phyloP scores from a whole-genome alignment of 2,888 invertebrate species.

The Noctua fimbriata region DNA sequence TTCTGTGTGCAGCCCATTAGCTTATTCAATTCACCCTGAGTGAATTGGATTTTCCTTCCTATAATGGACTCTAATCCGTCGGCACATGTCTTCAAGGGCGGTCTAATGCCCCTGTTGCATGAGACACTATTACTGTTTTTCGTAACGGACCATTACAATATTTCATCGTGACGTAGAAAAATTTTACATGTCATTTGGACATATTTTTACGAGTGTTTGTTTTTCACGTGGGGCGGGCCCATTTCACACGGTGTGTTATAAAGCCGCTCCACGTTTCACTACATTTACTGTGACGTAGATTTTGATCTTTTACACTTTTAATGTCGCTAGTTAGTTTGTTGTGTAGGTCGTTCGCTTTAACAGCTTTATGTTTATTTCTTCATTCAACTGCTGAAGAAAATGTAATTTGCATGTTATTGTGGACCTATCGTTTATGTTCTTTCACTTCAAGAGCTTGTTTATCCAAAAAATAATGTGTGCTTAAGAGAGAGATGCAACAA shows the following conservation, averaged over 20 bases:
- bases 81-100: constrained; percentile 84
- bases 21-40: constrained; percentile 87
- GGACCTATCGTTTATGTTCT: background rate
- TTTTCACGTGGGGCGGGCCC: constrained; percentile 86
- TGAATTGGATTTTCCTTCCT: constrained; percentile 85
- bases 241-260: constrained; percentile 82
- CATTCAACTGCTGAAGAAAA: constrained; percentile 16
- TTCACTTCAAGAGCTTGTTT: background rate
- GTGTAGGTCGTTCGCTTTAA: constrained; percentile 16
- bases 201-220: constrained; percentile 88
- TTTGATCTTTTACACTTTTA: constrained; percentile 73
- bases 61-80: constrained; percentile 85
- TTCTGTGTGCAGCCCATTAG: constrained; percentile 82
- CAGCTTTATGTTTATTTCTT: constrained; percentile 23
- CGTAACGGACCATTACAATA: constrained; percentile 90
- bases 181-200: constrained; percentile 89
- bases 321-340: constrained; percentile 61
- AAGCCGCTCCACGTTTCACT: constrained; percentile 77
- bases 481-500: background rate
- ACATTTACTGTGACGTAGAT: constrained; percentile 78
- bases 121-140: constrained; percentile 86
- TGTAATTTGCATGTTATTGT: background rate
- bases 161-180: constrained; percentile 90
- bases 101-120: constrained; percentile 86
- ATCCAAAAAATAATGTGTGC: too few species aligned